Conservation (phyloP, 2,113 vertebrate species). For the Orientallactaga bullata region DNA sequence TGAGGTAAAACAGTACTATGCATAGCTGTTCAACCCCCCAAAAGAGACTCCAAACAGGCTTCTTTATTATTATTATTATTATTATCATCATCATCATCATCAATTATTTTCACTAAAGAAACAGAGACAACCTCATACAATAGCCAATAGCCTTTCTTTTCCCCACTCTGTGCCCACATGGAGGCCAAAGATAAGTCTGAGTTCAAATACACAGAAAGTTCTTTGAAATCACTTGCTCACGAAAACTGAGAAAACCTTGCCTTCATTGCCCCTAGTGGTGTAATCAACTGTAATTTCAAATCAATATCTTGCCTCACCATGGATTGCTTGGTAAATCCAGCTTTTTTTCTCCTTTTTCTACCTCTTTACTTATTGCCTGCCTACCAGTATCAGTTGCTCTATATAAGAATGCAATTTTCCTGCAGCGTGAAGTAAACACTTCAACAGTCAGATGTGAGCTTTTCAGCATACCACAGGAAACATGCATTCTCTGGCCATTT, state of each 20-base stretch:
- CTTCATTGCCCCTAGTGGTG: constrained; percentile 58
- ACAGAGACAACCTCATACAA: constrained; percentile 48
- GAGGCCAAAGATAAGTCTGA: constrained; percentile 41
- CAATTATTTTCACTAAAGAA: constrained; percentile 36
- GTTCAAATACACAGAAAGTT: constrained; percentile 64
- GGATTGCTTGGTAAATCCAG: constrained; percentile 59
- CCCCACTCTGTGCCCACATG: not conserved
- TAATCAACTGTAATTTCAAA: constrained; percentile 77
- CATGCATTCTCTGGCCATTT: constrained; percentile 62
- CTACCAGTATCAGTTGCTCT: constrained; percentile 63
- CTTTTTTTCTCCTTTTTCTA: constrained; percentile 66
- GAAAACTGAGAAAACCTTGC: constrained; percentile 48
- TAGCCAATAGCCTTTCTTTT: constrained; percentile 42
- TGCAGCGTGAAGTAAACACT: constrained; percentile 30
- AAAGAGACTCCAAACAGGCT: not conserved
- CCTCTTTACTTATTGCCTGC: constrained; percentile 69
- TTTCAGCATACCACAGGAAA: constrained; percentile 56
- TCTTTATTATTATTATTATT: too few species aligned
- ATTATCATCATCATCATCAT: too few species aligned
- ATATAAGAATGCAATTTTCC: constrained; percentile 63
- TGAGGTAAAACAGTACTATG: constrained; percentile 22
- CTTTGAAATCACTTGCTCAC: constrained; percentile 71
- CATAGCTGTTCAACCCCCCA: not conserved
- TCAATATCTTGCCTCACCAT: constrained; percentile 69
- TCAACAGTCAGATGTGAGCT: constrained; percentile 54